phyloP scores from a whole-genome alignment of 2,113 vertebrate genomes.

The Australoheros scitulus region DNA sequence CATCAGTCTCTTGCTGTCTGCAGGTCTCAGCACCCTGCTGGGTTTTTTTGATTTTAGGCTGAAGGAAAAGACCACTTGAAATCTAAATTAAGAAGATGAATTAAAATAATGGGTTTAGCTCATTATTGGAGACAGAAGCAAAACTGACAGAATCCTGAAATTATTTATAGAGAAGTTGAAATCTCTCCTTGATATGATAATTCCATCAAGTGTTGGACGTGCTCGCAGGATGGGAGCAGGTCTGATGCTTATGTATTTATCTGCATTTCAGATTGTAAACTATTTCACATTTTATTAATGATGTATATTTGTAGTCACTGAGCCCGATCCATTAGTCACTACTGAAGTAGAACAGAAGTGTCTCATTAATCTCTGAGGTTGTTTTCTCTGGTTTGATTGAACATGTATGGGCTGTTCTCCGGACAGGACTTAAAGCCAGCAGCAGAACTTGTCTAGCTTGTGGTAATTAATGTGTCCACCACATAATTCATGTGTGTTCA shows the following conservation, averaged over 20 bases:
- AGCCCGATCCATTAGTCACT: not conserved
- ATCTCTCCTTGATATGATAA: not conserved
- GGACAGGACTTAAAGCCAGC: not conserved
- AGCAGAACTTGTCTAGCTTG: not conserved
- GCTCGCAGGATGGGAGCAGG: not conserved
- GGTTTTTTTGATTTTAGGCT: conserved; percentile 36
- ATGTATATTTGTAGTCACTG: not conserved
- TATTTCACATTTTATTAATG: not conserved
- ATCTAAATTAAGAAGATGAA: conserved; percentile 58
- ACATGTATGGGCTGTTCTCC: not conserved
- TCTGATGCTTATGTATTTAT: not conserved
- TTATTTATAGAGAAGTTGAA: not conserved
- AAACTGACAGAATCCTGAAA: not conserved
- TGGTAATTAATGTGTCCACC: rapidly evolving
- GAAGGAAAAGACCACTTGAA: conserved; percentile 54
- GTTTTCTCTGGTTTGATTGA: not conserved
- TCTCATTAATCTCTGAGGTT: not conserved
- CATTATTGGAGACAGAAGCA: conserved; percentile 7
- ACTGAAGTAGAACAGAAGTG: not conserved
- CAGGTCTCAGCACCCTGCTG: conserved; percentile 36
- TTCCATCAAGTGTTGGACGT: not conserved
- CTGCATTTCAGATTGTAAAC: not conserved
- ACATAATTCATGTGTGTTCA: no score
- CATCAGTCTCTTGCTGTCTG: conserved; percentile 37
- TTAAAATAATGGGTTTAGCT: conserved; percentile 28